Base-by-base conservation (phyloP, 2,113 vertebrate genomes). In the Ameiurus melas region DNA sequence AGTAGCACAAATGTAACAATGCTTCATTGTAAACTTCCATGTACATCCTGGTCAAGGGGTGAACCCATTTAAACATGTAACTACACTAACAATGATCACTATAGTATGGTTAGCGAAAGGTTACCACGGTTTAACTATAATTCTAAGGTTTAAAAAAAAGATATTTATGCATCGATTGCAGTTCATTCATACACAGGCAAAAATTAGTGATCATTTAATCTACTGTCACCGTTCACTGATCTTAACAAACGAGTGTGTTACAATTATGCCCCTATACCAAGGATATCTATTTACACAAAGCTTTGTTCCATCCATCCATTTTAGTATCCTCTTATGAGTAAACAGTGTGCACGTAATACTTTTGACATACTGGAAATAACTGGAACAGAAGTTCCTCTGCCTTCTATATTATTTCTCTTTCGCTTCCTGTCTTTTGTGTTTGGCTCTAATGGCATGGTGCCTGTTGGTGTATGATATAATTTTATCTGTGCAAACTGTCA, bases 391-490 rank as follows among this genome's bases (percentile, higher is more conserved):
- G 36, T 47, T 43, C 16, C 36, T 36, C 6, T 8, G 30, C 30
- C 16, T 19, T 10, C 39, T 43, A 22, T 75, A 47, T 75, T 43
- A 12, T 13, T 20, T 64, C 36, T 53, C 73, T 86, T 30, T 79
- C 33, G 62, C 43, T 86, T 70, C 62, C 86, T 57, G 60, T 53
- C 33, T 19, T 57, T 81, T 70, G 51, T 16, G 30, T 57, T 17
- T 57, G 30, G 14, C 20, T 70, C 36, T 30, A 8, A 79, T 66
- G 22, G 43, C 51, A 71, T 82, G 47, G 14, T 58, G 62, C 55
- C 47, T 81, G 86, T 68, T 58, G n/a, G 53, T 58, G 62, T 68
- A 30, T 47, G 86, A 87, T 87, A 58, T 17, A 27, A 53, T 55
- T 87, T 68, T 82, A 58, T 71, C 86, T 80, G 47, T 57, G 22